A percentile compares a stretch with the other conserved stretches of the same genome.
Conservation (phyloP, 2,113 vertebrate species). For the Anolis carolinensis region DNA sequence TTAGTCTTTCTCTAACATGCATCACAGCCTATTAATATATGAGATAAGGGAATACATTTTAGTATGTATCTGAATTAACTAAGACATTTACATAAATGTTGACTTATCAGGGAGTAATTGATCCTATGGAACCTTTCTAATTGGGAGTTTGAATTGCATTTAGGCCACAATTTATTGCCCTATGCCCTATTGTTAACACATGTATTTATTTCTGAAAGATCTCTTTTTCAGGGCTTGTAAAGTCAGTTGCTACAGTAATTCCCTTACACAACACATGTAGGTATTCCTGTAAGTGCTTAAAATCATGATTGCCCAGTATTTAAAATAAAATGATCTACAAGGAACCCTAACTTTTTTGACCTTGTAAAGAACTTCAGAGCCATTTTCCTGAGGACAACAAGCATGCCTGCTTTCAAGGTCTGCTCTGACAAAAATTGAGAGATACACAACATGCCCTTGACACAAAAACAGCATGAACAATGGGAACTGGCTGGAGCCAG, state of each 20-base stretch:
- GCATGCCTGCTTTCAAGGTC: conserved; percentile 44
- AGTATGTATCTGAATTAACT: no score
- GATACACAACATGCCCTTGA: conserved; percentile 59
- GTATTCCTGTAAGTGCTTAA: not conserved
- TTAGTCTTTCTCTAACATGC: no score
- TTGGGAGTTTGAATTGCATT: no score
- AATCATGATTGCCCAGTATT: not conserved
- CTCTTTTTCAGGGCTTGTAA: not conserved
- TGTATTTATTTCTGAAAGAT: not conserved
- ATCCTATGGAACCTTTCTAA: no score
- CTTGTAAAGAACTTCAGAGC: conserved; percentile 8
- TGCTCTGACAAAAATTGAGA: conserved; percentile 12
- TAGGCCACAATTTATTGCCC: not conserved
- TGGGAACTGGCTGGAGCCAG: conserved; percentile 66
- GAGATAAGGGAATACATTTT: no score
- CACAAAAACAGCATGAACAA: conserved; percentile 66
- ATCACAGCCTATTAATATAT: no score
- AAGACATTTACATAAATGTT: no score
- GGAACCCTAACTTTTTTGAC: conserved; percentile 37
- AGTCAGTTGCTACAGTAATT: not conserved
- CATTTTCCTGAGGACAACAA: conserved; percentile 34
- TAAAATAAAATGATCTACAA: fast-evolving
- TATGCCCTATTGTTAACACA: not conserved
- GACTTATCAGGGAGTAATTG: no score
- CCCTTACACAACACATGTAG: not conserved